These are phyloP conservation scores for Promerops cafer DNA, from an alignment of 2,113 vertebrate genomes.

Conservation along the genomic window DNA sequence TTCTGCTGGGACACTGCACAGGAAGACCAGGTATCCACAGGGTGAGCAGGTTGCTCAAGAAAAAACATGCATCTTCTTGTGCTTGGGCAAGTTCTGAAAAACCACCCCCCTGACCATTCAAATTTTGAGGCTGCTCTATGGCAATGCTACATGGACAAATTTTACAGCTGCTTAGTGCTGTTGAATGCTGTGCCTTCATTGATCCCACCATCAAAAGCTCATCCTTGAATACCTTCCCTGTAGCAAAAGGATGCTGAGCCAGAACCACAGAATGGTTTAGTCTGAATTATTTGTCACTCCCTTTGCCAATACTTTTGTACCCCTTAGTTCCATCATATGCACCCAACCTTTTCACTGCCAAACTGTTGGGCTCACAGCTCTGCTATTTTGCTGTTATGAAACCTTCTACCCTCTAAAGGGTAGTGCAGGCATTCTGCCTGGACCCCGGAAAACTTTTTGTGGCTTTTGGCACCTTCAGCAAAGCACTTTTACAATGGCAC, in stretches of 20 bases:
- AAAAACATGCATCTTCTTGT: neutral
- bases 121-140: neutral
- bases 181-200: neutral
- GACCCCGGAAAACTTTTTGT: neutral
- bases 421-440: neutral
- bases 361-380: neutral
- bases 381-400: neutral
- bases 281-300: neutral
- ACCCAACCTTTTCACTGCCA: neutral
- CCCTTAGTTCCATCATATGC: neutral
- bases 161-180: neutral
- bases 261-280: neutral
- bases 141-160: neutral
- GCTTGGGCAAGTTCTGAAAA: neutral
- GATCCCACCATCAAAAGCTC: neutral
- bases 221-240: neutral
- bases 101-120: rapidly evolving
- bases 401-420: neutral
- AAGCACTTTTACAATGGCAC: neutral
- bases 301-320: neutral
- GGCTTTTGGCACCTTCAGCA: neutral
- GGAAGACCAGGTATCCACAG: neutral
- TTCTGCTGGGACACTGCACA: neutral
- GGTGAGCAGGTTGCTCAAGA: neutral
- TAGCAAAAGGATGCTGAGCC: neutral